Percentiles rank a stretch among this genome's conserved stretches.
These are phyloP conservation scores for Ochlodes sylvanus DNA, from an alignment of 2,888 invertebrate genomes.

Conservation along the genomic window DNA sequence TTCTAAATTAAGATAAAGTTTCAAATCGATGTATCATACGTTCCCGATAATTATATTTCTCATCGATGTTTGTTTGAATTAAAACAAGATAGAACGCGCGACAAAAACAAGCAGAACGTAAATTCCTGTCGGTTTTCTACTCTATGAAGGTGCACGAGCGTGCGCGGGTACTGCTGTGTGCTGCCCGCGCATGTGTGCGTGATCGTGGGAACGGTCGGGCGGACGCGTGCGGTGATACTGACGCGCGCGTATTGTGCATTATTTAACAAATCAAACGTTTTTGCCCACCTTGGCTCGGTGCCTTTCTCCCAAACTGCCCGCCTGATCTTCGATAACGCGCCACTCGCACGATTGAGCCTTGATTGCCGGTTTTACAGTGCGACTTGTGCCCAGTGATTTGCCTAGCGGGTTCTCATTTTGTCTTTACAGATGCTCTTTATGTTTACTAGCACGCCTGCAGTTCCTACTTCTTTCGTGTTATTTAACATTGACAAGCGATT, in stretches of 20 bases:
- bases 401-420: constrained; percentile 26
- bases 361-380: constrained; percentile 43
- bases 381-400: constrained; percentile 23
- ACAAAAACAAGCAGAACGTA: constrained; percentile 39
- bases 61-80: constrained; percentile 31
- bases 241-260: constrained; percentile 75
- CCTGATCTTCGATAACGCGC: constrained; percentile 43
- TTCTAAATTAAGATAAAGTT: constrained; percentile 1
- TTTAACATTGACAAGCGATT: not conserved
- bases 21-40: constrained; percentile 14
- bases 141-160: constrained; percentile 52
- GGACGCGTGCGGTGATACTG: constrained; percentile 79
- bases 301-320: constrained; percentile 49
- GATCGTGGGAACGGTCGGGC: constrained; percentile 78
- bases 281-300: constrained; percentile 38
- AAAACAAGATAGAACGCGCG: constrained; percentile 22
- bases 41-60: constrained; percentile 28
- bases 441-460: not conserved
- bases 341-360: constrained; percentile 48
- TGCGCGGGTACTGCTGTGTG: constrained; percentile 65
- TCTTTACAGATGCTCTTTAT: constrained; percentile 38
- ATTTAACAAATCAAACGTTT: constrained; percentile 52
- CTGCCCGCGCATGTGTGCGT: constrained; percentile 58
- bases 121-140: constrained; percentile 46
- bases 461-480: not conserved